Percentiles rank a stretch among this genome's conserved stretches.
Evolutionary conservation across 2,888 invertebrate genomes (phyloP).

Genomic region (Cistogaster globosa): DNA sequence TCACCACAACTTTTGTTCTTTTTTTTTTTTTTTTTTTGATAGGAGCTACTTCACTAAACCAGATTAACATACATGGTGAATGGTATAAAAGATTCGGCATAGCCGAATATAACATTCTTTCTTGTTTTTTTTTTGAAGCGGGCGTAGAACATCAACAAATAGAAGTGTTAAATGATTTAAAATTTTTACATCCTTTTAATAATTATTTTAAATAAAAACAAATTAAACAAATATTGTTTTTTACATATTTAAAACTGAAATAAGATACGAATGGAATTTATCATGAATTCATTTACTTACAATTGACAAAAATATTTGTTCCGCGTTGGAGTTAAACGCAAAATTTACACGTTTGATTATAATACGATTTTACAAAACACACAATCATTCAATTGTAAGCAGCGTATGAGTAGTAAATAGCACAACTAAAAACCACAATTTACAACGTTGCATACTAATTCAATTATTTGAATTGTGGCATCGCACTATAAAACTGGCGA

Average conservation of each 20-base stretch:
- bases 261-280: constrained; percentile 22
- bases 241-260: neutral
- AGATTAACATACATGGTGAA: no score
- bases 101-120: no score
- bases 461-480: constrained; percentile 24
- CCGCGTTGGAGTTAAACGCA: constrained; percentile 68
- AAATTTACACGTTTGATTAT: constrained; percentile 47
- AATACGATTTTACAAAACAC: constrained; percentile 17
- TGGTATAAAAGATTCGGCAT: no score
- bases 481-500: constrained; percentile 8
- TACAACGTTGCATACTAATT: constrained; percentile 59
- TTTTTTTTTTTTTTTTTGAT: no score
- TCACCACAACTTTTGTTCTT: no score
- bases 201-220: no score
- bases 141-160: neutral
- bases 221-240: no score
- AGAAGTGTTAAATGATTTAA: neutral
- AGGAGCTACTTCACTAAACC: no score
- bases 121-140: no score
- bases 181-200: neutral
- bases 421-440: constrained; percentile 23
- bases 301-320: constrained; percentile 45
- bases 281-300: constrained; percentile 36
- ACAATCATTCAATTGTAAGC: neutral
- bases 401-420: constrained; percentile 2